Evolutionary conservation across 2,113 vertebrate genomes (phyloP).

Genomic region (Lepisosteus oculatus): DNA sequence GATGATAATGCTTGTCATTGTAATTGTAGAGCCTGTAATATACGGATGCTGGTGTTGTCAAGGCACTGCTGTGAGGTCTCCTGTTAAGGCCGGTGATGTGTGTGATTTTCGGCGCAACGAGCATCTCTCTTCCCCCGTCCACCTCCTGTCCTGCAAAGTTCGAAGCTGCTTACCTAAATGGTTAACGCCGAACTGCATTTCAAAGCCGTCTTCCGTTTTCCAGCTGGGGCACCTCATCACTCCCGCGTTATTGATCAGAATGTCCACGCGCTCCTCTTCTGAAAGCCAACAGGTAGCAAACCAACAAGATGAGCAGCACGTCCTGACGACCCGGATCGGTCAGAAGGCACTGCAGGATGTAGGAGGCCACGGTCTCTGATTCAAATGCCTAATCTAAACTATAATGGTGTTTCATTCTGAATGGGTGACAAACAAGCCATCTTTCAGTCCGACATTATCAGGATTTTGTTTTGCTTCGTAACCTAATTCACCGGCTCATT

Average conservation of each 20-base stretch:
- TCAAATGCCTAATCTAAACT: too few species aligned
- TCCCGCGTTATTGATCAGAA: conserved; percentile 80
- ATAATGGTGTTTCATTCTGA: too few species aligned
- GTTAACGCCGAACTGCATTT: conserved; percentile 86
- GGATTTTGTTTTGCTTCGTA: too few species aligned
- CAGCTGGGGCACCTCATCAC: conserved; percentile 80
- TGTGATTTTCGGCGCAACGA: neutral
- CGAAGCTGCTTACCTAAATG: conserved; percentile 65
- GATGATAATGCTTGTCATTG: neutral
- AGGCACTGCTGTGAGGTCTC: neutral
- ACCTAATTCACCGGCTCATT: too few species aligned
- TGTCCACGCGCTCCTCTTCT: conserved; percentile 73
- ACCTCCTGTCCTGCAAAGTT: neutral
- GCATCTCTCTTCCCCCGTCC: too few species aligned
- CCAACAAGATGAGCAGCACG: neutral
- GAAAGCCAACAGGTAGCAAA: conserved; percentile 14
- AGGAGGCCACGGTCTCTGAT: neutral
- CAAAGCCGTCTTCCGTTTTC: conserved; percentile 80
- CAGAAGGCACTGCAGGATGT: neutral
- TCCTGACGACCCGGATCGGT: neutral
- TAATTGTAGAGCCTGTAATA: neutral
- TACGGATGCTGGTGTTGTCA: neutral
- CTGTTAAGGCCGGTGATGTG: neutral
- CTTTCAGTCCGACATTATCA: too few species aligned
- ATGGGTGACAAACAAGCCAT: too few species aligned